phyloP scores from a whole-genome alignment of 2,797 vertebrate species.

The Rhinophrynus dorsalis region DNA sequence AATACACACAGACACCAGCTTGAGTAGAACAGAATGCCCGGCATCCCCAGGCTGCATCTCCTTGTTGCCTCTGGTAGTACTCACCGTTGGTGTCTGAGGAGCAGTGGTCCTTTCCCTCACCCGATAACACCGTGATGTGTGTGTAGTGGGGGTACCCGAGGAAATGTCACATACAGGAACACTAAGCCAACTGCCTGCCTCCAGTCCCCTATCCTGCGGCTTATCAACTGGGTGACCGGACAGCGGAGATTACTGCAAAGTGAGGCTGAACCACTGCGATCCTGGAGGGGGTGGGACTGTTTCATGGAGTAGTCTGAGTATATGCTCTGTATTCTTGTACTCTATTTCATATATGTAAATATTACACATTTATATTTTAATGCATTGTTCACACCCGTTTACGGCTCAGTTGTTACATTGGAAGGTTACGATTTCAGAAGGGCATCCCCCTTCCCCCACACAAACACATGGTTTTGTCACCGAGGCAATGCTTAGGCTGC shows the following conservation, averaged over 20 bases:
- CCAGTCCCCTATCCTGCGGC: background rate
- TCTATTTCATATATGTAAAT: too few species aligned
- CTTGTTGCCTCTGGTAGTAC: background rate
- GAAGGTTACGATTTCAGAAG: too few species aligned
- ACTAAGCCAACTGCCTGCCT: background rate
- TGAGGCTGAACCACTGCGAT: conserved; percentile 15
- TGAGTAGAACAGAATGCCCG: background rate
- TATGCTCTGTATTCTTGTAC: too few species aligned
- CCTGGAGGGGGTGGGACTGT: background rate
- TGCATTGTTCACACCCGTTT: too few species aligned
- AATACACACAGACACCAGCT: background rate
- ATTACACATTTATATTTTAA: too few species aligned
- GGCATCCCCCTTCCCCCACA: background rate
- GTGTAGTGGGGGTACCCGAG: background rate
- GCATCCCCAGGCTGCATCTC: background rate
- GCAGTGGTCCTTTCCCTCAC: background rate
- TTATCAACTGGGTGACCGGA: background rate
- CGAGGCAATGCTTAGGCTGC: background rate
- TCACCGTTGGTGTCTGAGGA: background rate
- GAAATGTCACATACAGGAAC: background rate
- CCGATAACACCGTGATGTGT: background rate
- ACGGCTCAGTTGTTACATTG: too few species aligned
- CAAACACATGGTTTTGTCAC: background rate
- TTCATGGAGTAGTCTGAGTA: too few species aligned
- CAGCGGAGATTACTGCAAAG: conserved; percentile 26